These are phyloP conservation scores for Cephus pygmeus DNA, from an alignment of 2,888 invertebrate genomes.

Conservation along the genomic window DNA sequence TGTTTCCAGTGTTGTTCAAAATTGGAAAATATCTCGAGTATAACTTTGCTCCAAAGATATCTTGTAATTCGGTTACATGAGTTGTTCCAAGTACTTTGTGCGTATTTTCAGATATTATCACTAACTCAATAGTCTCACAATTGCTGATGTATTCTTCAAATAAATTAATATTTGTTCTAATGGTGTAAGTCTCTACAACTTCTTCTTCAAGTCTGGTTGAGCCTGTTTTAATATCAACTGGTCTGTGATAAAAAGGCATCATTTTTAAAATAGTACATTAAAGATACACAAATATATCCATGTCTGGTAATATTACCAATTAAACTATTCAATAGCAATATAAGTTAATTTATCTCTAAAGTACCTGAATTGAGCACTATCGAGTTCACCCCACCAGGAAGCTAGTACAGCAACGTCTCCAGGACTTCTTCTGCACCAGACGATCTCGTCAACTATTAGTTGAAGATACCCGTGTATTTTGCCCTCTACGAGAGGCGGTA, in stretches of 20 bases:
- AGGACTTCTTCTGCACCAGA: conserved; percentile 54
- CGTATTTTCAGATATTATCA: conserved; percentile 46
- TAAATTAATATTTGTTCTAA: conserved; percentile 55
- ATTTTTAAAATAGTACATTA: conserved; percentile 1
- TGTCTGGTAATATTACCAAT: background rate
- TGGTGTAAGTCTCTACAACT: conserved; percentile 47
- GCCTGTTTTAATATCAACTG: conserved; percentile 44
- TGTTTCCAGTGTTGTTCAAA: conserved; percentile 45
- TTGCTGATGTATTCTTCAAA: conserved; percentile 61
- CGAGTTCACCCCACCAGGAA: conserved; percentile 63
- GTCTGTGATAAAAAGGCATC: conserved; percentile 43
- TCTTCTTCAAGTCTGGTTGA: conserved; percentile 33
- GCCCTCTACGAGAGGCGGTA: conserved; percentile 62
- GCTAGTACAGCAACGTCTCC: conserved; percentile 53
- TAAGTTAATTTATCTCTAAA: background rate
- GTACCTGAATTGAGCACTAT: conserved; percentile 57
- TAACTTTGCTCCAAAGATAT: conserved; percentile 45
- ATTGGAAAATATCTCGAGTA: conserved; percentile 56
- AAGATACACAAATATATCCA: background rate
- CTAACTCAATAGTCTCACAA: conserved; percentile 55
- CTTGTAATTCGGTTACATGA: conserved; percentile 46
- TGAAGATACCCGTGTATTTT: conserved; percentile 58
- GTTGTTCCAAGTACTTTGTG: conserved; percentile 52
- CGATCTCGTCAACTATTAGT: conserved; percentile 56
- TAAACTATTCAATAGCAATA: background rate